phyloP scores from a whole-genome alignment of 2,797 vertebrate species.

The Mionectes olivaceus region DNA sequence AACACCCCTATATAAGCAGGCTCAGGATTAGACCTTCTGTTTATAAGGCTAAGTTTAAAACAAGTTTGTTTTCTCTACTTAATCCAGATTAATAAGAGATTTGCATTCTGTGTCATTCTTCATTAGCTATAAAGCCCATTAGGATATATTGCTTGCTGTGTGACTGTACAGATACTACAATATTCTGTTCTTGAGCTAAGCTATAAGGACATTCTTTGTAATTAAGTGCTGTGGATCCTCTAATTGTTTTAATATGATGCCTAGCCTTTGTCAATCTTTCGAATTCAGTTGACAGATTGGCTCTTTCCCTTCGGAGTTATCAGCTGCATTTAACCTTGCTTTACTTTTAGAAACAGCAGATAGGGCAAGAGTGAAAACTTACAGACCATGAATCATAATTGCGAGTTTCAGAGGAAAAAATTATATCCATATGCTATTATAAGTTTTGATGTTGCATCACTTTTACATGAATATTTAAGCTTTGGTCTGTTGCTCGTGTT shows the following conservation, averaged over 20 bases:
- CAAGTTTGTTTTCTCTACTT: constrained; percentile 63
- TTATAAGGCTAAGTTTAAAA: constrained; percentile 54
- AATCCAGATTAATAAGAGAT: constrained; percentile 64
- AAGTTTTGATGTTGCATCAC: neutral
- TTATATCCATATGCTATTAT: neutral
- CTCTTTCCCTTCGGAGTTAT: neutral
- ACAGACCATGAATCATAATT: neutral
- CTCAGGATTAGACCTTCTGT: constrained; percentile 62
- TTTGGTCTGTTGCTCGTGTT: neutral
- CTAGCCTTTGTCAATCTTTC: neutral
- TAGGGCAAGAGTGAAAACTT: neutral
- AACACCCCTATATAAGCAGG: constrained; percentile 43
- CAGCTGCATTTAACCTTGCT: neutral
- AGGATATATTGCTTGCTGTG: neutral
- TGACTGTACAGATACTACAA: neutral
- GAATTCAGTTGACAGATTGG: neutral
- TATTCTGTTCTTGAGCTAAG: neutral
- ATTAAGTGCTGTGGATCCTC: neutral
- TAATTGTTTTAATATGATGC: neutral
- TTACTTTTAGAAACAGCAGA: neutral
- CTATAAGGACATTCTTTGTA: neutral
- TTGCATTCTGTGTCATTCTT: constrained; percentile 55
- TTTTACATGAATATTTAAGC: neutral
- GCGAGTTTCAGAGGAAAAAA: neutral
- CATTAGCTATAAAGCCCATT: constrained; percentile 40